Evolutionary conservation across 2,888 invertebrate species (phyloP).

Genomic region (Drosophila monieri): DNA sequence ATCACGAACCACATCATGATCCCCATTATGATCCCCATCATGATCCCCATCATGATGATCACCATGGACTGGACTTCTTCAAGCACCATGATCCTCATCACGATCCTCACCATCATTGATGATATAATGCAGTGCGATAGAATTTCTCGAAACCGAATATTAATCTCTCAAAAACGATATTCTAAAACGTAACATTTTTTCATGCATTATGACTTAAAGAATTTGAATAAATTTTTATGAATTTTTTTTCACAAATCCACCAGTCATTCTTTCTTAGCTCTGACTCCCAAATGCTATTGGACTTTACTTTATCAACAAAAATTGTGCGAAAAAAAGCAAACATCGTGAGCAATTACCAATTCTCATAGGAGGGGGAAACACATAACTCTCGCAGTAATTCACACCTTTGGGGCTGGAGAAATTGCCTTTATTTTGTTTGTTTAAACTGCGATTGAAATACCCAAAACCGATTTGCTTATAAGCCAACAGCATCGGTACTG

Average conservation of each 20-base stretch:
- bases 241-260: background rate
- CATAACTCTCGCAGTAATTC: constrained; percentile 9
- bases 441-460: constrained; percentile 11
- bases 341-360: constrained; percentile 38
- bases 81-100: background rate
- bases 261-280: background rate
- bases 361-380: constrained; percentile 23
- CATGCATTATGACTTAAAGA: too few relatives aligned
- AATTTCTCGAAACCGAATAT: too few relatives aligned
- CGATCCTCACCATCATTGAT: background rate
- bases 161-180: too few relatives aligned
- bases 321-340: constrained; percentile 42
- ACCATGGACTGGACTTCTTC: background rate
- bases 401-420: constrained; percentile 29
- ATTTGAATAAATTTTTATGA: too few relatives aligned
- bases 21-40: background rate
- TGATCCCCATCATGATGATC: background rate
- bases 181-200: too few relatives aligned
- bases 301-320: background rate
- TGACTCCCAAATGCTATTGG: background rate
- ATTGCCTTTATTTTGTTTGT: constrained; percentile 24
- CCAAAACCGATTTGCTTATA: constrained; percentile 21
- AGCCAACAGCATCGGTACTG: background rate
- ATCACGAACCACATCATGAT: background rate
- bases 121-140: background rate